Evolutionary conservation across 2,888 invertebrate species (phyloP).

Genomic region (Plusia festucae): DNA sequence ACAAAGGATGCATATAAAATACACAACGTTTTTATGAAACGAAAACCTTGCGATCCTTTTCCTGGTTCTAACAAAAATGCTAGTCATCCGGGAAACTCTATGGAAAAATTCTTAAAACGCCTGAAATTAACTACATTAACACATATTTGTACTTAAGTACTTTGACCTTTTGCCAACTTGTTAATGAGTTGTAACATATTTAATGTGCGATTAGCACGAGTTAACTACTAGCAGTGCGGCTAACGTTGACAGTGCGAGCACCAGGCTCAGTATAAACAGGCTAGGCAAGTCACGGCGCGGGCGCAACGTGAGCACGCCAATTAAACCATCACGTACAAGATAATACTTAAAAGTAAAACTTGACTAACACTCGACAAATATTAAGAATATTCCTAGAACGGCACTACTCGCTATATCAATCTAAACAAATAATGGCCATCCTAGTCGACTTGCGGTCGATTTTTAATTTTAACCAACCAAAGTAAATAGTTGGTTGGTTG

Average conservation of each 20-base stretch:
- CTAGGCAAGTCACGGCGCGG: constrained; percentile 60
- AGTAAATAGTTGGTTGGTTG: constrained; percentile 78
- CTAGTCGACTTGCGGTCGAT: constrained; percentile 62
- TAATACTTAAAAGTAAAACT: constrained; percentile 69
- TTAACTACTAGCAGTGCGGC: constrained; percentile 65
- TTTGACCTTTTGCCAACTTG: constrained; percentile 62
- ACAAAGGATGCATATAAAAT: constrained; percentile 2
- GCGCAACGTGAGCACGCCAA: constrained; percentile 68
- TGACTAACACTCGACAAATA: constrained; percentile 60
- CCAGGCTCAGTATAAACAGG: constrained; percentile 53
- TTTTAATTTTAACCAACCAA: constrained; percentile 69
- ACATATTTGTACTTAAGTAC: constrained; percentile 43
- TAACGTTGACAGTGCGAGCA: constrained; percentile 55
- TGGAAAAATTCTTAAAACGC: constrained; percentile 34
- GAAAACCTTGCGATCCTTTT: constrained; percentile 2
- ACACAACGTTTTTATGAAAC: constrained; percentile 3
- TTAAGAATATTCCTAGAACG: constrained; percentile 55
- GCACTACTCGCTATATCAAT: constrained; percentile 56
- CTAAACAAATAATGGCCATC: constrained; percentile 61
- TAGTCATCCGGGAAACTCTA: neutral
- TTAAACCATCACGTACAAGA: constrained; percentile 72
- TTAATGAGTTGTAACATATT: constrained; percentile 65
- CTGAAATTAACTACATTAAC: constrained; percentile 38
- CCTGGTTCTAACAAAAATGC: constrained; percentile 1
- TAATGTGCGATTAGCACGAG: constrained; percentile 64